Conservation (phyloP, 2,797 vertebrate genomes). For the Echiichthys vipera region DNA sequence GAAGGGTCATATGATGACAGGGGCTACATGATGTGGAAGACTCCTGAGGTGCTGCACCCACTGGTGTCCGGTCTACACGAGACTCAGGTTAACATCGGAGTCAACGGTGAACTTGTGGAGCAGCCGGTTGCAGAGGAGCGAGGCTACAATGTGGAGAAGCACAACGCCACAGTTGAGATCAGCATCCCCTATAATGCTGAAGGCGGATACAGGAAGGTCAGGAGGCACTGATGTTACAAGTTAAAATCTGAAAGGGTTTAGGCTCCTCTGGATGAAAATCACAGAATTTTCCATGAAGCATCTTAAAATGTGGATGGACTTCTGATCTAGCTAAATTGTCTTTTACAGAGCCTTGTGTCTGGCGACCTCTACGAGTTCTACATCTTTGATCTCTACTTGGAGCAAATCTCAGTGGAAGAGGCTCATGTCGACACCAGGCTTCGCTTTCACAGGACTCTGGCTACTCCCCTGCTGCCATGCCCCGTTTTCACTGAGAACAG, state of each 20-base stretch:
- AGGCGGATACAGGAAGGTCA: conserved; percentile 75
- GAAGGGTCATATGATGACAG: conserved; percentile 50
- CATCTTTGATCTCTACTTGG: no score
- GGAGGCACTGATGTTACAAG: background rate
- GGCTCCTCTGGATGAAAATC: no score
- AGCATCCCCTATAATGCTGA: conserved; percentile 69
- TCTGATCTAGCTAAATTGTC: background rate
- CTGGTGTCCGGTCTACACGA: background rate
- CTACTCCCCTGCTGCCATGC: conserved; percentile 54
- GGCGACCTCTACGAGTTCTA: no score
- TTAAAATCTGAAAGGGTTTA: no score
- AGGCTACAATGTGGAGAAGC: conserved; percentile 51
- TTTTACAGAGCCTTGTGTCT: conserved; percentile 48
- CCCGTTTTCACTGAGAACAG: conserved; percentile 43
- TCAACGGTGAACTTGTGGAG: conserved; percentile 55
- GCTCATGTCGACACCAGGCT: no score
- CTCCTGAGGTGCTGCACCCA: conserved; percentile 53
- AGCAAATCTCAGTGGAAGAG: no score
- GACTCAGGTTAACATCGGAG: conserved; percentile 43
- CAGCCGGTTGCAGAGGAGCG: background rate
- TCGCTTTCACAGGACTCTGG: conserved; percentile 48
- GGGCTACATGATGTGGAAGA: conserved; percentile 64
- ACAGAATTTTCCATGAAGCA: no score
- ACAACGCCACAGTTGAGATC: conserved; percentile 35
- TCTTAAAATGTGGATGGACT: no score